A percentile compares a stretch with the other conserved stretches of the same genome.
Conservation (phyloP, 2,888 invertebrate genomes). For the Teinopalpus imperialis region DNA sequence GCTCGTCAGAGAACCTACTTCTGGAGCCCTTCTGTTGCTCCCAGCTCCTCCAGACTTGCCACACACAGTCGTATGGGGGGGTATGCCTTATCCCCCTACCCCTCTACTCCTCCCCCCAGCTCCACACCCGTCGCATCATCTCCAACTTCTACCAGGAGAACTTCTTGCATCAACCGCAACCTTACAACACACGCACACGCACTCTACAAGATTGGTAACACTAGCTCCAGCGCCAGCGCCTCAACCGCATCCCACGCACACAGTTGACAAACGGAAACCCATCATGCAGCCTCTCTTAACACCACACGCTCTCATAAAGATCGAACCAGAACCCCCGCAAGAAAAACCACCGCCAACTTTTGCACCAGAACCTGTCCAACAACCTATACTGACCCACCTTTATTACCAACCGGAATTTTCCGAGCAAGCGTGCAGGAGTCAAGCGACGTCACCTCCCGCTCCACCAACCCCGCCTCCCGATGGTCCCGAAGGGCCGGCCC, state of each 20-base stretch:
- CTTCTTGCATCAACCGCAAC: conserved; percentile 85
- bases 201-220: conserved; percentile 85
- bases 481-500: conserved; percentile 84
- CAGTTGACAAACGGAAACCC: conserved; percentile 66
- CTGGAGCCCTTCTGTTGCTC: conserved; percentile 90
- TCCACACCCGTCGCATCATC: conserved; percentile 83
- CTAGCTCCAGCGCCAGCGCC: conserved; percentile 83
- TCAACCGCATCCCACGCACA: conserved; percentile 52
- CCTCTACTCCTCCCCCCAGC: conserved; percentile 67
- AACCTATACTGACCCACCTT: conserved; percentile 78
- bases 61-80: conserved; percentile 89
- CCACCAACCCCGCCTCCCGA: conserved; percentile 77
- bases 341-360: conserved; percentile 68
- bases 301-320: conserved; percentile 84
- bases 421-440: conserved; percentile 77
- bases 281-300: conserved; percentile 73
- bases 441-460: conserved; percentile 84
- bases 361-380: conserved; percentile 73
- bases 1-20: conserved; percentile 91
- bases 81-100: conserved; percentile 77
- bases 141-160: conserved; percentile 85
- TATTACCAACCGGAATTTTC: conserved; percentile 80
- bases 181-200: conserved; percentile 85
- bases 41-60: conserved; percentile 88
- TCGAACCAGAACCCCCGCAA: conserved; percentile 84